Evolutionary conservation across 2,888 invertebrate species (phyloP).

Genomic region (Meta bourneti): DNA sequence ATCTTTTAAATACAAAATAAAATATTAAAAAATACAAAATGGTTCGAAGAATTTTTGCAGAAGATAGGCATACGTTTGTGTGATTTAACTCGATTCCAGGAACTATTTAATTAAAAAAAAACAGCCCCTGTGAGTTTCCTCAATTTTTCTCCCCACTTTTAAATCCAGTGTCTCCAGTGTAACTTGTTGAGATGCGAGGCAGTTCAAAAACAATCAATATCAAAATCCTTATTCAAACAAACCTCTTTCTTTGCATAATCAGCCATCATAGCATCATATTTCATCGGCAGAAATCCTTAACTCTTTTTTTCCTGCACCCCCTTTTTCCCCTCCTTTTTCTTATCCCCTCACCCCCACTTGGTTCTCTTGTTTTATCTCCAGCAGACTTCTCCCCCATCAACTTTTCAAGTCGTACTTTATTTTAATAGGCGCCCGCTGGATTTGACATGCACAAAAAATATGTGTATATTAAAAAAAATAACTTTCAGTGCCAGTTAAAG

Average conservation of each 20-base stretch:
- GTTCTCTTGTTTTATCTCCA: conserved; percentile 46
- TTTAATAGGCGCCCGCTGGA: conserved; percentile 76
- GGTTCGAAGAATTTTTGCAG: no score
- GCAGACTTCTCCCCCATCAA: conserved; percentile 63
- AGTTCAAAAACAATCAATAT: conserved; percentile 76
- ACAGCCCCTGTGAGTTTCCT: background rate
- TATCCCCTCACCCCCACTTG: conserved; percentile 4
- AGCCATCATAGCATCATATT: conserved; percentile 76
- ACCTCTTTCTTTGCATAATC: conserved; percentile 75
- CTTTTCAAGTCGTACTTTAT: conserved; percentile 75
- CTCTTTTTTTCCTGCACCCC: conserved; percentile 14
- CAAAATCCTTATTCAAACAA: conserved; percentile 74
- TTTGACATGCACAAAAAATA: conserved; percentile 76
- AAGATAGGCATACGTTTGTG: no score
- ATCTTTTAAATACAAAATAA: no score
- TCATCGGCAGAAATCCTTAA: conserved; percentile 74
- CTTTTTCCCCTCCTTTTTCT: background rate
- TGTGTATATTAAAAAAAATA: conserved; percentile 75
- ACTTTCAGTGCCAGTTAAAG: conserved; percentile 71
- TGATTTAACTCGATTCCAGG: no score
- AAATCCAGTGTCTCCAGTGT: conserved; percentile 48
- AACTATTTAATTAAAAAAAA: background rate
- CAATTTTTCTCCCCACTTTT: conserved; percentile 12
- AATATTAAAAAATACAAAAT: no score
- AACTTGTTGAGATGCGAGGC: conserved; percentile 74